Percentiles rank a stretch among this genome's conserved stretches.
Conservation (phyloP, 2,113 vertebrate species). For the Ramphastos sulfuratus region DNA sequence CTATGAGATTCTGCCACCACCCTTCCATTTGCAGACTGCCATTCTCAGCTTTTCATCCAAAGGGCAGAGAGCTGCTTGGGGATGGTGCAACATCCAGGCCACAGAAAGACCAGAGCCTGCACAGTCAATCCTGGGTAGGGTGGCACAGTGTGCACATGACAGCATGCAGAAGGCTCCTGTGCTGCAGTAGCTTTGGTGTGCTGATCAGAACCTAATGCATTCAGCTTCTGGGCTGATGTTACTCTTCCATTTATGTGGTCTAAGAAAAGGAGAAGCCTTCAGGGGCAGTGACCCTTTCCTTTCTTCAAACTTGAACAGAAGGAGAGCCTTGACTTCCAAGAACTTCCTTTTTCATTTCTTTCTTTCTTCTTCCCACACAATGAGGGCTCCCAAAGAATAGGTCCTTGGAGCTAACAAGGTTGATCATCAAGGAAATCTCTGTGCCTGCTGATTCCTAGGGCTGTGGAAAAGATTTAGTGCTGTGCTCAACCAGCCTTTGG, state of each 20-base stretch:
- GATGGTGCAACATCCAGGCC: background rate
- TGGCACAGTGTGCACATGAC: background rate
- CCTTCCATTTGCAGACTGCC: background rate
- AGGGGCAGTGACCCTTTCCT: constrained; percentile 53
- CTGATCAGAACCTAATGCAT: constrained; percentile 42
- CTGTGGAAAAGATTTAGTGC: constrained; percentile 40
- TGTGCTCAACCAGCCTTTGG: background rate
- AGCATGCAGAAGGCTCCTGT: constrained; percentile 1
- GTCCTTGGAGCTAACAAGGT: constrained; percentile 46
- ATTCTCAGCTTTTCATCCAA: background rate
- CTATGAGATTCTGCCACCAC: background rate
- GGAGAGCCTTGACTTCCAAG: constrained; percentile 48
- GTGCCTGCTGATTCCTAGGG: constrained; percentile 5
- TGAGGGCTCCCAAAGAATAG: background rate
- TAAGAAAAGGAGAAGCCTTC: constrained; percentile 37
- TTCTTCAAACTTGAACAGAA: constrained; percentile 59
- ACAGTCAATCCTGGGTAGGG: background rate
- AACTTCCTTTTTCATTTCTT: background rate
- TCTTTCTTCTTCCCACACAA: constrained; percentile 48
- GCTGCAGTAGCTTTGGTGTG: constrained; percentile 20
- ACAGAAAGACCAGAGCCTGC: background rate
- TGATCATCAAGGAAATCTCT: constrained; percentile 56
- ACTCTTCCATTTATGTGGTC: constrained; percentile 48
- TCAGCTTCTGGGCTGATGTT: constrained; percentile 8
- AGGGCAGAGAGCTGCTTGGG: background rate